A percentile compares a stretch with the other conserved stretches of the same genome.
phyloP scores from a whole-genome alignment of 2,113 vertebrate species.

The Puntigrus tetrazona region DNA sequence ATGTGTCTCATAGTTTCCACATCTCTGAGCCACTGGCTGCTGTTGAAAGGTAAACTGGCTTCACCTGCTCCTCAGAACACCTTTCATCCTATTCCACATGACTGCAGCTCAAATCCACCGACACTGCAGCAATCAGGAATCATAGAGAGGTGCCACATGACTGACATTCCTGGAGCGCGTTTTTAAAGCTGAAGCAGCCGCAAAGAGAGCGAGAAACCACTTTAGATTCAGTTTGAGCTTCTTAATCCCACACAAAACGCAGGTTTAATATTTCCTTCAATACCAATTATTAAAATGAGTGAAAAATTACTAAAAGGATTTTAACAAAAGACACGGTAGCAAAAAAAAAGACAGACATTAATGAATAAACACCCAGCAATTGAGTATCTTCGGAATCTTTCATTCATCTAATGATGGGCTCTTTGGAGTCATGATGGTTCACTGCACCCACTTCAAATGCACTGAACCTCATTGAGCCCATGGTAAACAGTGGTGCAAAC shows the following conservation, averaged over 20 bases:
- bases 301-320: not conserved
- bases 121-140: constrained; percentile 65
- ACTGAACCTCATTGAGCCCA: not conserved
- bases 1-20: constrained; percentile 42
- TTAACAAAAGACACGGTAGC: too few relatives aligned
- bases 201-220: constrained; percentile 25
- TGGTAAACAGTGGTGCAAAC: not conserved
- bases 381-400: not conserved
- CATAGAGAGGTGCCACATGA: constrained; percentile 66
- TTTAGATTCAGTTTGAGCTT: not conserved
- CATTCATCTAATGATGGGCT: constrained; percentile 1
- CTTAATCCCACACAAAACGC: not conserved
- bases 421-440: constrained; percentile 17
- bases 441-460: not conserved
- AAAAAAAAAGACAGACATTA: too few relatives aligned
- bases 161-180: constrained; percentile 58
- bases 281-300: not conserved
- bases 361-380: not conserved
- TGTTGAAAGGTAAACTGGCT: constrained; percentile 51
- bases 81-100: constrained; percentile 62
- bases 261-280: not conserved
- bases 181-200: constrained; percentile 52
- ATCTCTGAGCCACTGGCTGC: constrained; percentile 38
- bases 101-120: constrained; percentile 41
- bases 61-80: constrained; percentile 52